Base-by-base conservation (phyloP, 2,888 invertebrate species). In the Tetragnatha montana region DNA sequence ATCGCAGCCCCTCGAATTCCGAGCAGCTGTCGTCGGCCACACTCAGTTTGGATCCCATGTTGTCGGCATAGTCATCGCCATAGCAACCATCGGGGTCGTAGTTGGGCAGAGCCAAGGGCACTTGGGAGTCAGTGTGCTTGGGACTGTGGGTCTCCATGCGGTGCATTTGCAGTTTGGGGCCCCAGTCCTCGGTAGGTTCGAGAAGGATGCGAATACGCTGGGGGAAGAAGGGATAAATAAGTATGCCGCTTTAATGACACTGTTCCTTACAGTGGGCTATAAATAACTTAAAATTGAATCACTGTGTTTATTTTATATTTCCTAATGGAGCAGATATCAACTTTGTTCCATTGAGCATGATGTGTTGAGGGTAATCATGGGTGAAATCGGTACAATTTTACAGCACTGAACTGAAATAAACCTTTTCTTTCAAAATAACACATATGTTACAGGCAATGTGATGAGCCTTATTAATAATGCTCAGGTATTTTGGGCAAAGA, bases 161-260 rank as follows among this genome's bases (percentile, higher is more conserved):
- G 73, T 92, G 92, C 81, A 92, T 91, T 81, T 92, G 92, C 17
- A 92, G 89, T 87, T 92, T 92, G 2, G 93, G 93, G 21, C 93
- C 94, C 93, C 93, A 93, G 17, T 93, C 92, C 0, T 92, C 92
- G 17, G 92, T 92, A 1, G 93, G 92, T 81, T 92, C 92, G 19
- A 92, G 79, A 3, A 90, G 60, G 10, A 89, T 81, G 21, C 79
- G 69, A 35, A 91, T 89, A 10, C 91, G 81, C 91, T 91, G 76
- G 1, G 74, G 82, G 21, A 75, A 51, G 47, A 75, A 12, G 14
- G 47, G 17, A 35, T 35, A 35, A 35, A 35, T 35, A 2, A 2
- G 1, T 2, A 35, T 35, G 35, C 8, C 7, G 7, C 12, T 8
- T 35, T 74, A 14, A 21, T 6, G 14, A 14, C 14, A 21, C 6